Conservation (phyloP, 2,888 invertebrate species). For the Adineta ricciae region DNA sequence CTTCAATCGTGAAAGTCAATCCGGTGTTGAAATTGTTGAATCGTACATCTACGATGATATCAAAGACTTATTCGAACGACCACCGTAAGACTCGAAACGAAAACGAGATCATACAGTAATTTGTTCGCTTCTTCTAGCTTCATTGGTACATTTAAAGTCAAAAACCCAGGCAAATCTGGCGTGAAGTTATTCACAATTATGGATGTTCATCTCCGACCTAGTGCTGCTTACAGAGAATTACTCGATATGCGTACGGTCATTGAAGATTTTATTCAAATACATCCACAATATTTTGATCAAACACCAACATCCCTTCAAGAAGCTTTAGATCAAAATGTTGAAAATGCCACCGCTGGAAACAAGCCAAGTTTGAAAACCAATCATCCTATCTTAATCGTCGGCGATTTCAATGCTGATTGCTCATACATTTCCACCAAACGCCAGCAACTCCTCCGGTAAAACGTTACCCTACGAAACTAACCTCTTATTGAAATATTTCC, state of each 20-base stretch:
- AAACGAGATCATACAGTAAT: no score
- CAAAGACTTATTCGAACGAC: background rate
- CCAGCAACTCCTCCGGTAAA: background rate
- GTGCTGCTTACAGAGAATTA: background rate
- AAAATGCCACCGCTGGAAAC: background rate
- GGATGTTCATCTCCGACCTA: conserved; percentile 4
- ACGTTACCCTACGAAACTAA: background rate
- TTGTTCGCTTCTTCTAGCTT: background rate
- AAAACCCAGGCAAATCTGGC: background rate
- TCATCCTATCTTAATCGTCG: background rate
- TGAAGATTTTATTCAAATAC: background rate
- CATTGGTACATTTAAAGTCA: background rate
- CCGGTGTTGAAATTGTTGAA: background rate
- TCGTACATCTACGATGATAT: background rate
- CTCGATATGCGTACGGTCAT: background rate
- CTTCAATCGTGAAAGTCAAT: background rate
- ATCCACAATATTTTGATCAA: background rate
- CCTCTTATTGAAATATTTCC: background rate
- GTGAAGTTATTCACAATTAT: background rate
- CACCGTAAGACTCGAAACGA: background rate
- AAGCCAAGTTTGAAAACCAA: conserved; percentile 16
- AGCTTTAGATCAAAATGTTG: background rate
- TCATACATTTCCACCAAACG: background rate
- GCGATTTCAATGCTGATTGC: conserved; percentile 3
- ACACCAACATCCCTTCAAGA: background rate